Conservation (phyloP, 1,140 invertebrate species). For the Trinorchestia longiramus region DNA sequence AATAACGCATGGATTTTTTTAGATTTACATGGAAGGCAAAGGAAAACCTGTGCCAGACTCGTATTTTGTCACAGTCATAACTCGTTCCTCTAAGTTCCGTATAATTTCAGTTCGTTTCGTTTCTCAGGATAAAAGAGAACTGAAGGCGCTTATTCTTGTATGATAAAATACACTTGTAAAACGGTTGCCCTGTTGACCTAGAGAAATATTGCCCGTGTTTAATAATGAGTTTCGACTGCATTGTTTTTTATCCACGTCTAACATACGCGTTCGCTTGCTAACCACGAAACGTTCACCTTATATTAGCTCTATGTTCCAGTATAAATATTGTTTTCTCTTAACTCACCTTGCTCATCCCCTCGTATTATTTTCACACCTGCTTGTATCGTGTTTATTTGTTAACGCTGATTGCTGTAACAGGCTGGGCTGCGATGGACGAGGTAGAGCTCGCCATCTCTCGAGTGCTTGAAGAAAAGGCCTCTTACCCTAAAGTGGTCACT, state of each 20-base stretch:
- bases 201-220: not conserved
- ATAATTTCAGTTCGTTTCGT: not conserved
- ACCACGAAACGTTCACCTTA: not conserved
- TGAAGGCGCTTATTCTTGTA: not conserved
- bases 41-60: not conserved
- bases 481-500: constrained; percentile 83
- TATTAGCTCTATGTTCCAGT: not conserved
- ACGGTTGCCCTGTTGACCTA: not conserved
- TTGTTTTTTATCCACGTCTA: not conserved
- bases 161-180: not conserved
- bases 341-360: not conserved
- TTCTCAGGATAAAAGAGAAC: not conserved
- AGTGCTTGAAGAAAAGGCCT: constrained; percentile 77
- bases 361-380: not conserved
- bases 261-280: not conserved
- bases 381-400: not conserved
- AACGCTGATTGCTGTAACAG: constrained; percentile 20
- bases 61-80: not conserved
- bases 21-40: not conserved
- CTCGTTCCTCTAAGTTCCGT: not conserved
- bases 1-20: not conserved
- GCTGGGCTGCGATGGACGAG: constrained; percentile 68
- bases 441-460: constrained; percentile 75
- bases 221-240: not conserved
- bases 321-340: not conserved